phyloP scores from a whole-genome alignment of 2,888 invertebrate genomes.

The Ditula angustiorana region DNA sequence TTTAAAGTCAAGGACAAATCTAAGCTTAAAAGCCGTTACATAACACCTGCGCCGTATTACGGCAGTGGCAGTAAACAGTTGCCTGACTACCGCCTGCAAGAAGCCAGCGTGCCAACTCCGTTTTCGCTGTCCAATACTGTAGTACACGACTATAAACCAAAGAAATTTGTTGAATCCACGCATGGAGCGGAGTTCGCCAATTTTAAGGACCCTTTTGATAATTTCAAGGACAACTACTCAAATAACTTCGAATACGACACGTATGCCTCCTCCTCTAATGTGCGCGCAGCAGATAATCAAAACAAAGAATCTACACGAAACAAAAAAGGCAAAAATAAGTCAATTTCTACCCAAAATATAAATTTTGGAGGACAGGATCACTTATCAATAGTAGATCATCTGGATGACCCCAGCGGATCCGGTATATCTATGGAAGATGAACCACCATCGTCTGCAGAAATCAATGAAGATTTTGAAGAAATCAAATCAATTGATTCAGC shows the following conservation, averaged over 20 bases:
- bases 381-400: slow-evolving; percentile 69
- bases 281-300: slow-evolving; percentile 61
- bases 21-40: slow-evolving; percentile 56
- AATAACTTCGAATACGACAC: slow-evolving; percentile 72
- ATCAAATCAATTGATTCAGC: slow-evolving; percentile 52
- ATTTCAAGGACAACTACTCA: slow-evolving; percentile 66
- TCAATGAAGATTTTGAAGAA: slow-evolving; percentile 58
- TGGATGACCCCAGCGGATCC: slow-evolving; percentile 59
- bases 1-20: slow-evolving; percentile 65
- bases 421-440: slow-evolving; percentile 54
- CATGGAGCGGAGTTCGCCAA: slow-evolving; percentile 56
- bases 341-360: slow-evolving; percentile 77
- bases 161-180: slow-evolving; percentile 52
- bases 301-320: slow-evolving; percentile 54
- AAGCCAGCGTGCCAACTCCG: slow-evolving; percentile 62
- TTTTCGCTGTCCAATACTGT: slow-evolving; percentile 71
- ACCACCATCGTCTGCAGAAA: slow-evolving; percentile 60
- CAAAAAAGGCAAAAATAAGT: slow-evolving; percentile 71
- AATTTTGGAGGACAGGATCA: slow-evolving; percentile 74
- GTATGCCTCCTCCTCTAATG: slow-evolving; percentile 69
- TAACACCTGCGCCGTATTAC: slow-evolving; percentile 47
- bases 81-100: slow-evolving; percentile 60
- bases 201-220: slow-evolving; percentile 63
- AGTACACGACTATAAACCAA: slow-evolving; percentile 73
- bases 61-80: slow-evolving; percentile 54